Evolutionary conservation across 2,797 vertebrate species (phyloP).

Genomic region (Tokudaia tokunoshimensis): DNA sequence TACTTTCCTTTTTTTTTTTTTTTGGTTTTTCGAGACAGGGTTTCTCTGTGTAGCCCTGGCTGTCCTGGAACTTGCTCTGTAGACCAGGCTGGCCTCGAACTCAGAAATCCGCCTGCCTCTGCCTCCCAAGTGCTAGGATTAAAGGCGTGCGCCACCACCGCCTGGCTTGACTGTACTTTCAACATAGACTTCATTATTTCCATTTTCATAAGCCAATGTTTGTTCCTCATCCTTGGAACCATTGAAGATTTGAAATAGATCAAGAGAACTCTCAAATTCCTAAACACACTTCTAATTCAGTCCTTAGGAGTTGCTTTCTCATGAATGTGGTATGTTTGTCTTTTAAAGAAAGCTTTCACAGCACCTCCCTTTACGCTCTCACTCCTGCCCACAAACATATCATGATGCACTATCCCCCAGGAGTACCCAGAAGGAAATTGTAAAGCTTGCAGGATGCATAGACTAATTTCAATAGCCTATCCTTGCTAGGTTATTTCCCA

Average conservation of each 20-base stretch:
- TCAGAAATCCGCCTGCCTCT: no score
- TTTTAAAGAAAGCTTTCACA: slow-evolving; percentile 42
- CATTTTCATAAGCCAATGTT: slow-evolving; percentile 53
- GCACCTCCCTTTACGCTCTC: neutral
- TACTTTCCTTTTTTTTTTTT: no score
- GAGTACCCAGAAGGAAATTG: slow-evolving; percentile 66
- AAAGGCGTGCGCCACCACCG: no score
- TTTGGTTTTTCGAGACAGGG: no score
- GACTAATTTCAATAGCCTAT: slow-evolving; percentile 62
- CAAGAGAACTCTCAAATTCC: slow-evolving; percentile 30
- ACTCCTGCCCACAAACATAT: neutral
- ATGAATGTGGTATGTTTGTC: neutral
- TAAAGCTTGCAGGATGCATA: slow-evolving; percentile 55
- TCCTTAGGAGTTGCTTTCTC: slow-evolving; percentile 34
- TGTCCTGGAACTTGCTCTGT: no score
- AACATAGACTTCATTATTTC: slow-evolving; percentile 62
- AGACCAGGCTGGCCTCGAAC: no score
- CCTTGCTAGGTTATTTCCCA: slow-evolving; percentile 69
- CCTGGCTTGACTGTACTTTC: neutral
- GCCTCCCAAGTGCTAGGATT: no score
- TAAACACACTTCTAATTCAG: slow-evolving; percentile 16
- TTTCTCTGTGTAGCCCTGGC: no score
- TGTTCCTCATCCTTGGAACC: slow-evolving; percentile 45
- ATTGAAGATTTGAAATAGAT: slow-evolving; percentile 27
- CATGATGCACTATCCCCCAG: neutral